phyloP scores from a whole-genome alignment of 2,888 invertebrate species.

The Tholera decimalis region DNA sequence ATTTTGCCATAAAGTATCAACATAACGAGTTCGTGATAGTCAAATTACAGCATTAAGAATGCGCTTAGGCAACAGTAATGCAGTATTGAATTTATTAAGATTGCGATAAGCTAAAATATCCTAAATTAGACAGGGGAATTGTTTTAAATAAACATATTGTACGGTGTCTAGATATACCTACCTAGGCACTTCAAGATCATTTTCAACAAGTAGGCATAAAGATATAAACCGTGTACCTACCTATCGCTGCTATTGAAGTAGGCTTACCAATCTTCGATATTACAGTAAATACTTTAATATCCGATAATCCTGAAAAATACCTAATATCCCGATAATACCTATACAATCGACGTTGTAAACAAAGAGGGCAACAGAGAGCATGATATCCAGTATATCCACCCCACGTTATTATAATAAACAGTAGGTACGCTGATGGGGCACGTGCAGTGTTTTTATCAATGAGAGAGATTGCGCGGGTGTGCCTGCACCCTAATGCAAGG shows the following conservation, averaged over 20 bases:
- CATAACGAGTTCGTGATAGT: constrained; percentile 17
- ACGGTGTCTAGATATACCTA: not conserved
- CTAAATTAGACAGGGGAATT: constrained; percentile 31
- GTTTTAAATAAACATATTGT: constrained; percentile 1
- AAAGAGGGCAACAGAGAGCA: constrained; percentile 40
- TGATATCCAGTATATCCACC: constrained; percentile 46
- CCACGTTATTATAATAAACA: constrained; percentile 83
- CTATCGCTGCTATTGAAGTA: constrained; percentile 46
- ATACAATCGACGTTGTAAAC: constrained; percentile 39
- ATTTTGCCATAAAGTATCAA: constrained; percentile 28
- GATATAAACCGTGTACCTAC: constrained; percentile 43
- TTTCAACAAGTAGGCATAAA: constrained; percentile 19
- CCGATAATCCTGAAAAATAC: constrained; percentile 32
- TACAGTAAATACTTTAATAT: constrained; percentile 37
- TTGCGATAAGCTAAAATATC: constrained; percentile 43
- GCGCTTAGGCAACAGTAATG: constrained; percentile 27
- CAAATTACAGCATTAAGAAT: constrained; percentile 37
- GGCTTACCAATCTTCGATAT: constrained; percentile 39
- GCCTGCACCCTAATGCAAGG: constrained; percentile 78
- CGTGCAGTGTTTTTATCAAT: constrained; percentile 89
- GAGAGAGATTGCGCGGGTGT: constrained; percentile 70
- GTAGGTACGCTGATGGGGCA: constrained; percentile 86
- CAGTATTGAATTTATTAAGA: constrained; percentile 35
- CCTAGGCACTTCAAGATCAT: constrained; percentile 24
- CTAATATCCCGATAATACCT: constrained; percentile 23